Base-by-base conservation (phyloP, 2,888 invertebrate species). In the Theodoxus fluviatilis region DNA sequence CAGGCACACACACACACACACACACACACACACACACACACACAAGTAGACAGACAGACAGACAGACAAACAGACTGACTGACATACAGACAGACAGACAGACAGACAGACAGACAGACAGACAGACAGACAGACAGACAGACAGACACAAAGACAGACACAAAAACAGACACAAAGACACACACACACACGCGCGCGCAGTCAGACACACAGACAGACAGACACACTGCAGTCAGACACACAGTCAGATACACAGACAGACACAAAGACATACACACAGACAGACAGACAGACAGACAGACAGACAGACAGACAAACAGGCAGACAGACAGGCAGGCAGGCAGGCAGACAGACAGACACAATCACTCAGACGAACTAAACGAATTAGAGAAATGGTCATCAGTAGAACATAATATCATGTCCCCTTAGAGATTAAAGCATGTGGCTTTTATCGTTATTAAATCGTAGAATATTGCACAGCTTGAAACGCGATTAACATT, bases 21-120 rank as follows among this genome's bases (percentile, higher is more conserved):
- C 43, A 43, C 43, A 43, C 43, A 43, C 43, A 43, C 43, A 43
- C 43, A 43, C 43, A 43, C 43, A 43, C 43, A 43, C 43, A 43
- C 43, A 43, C 43, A 43, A 12, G 43, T 15, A 43, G 9, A 43
- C 43, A 43, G 9, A 43, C 43, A 43, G 9, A 43, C 15, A 15
- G 9, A 43, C 43, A 43, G 9, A 43, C 43, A 43, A 7, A 52
- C 52, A 52, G 22, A 2, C 52, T 1, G 22, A n/a, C 52, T 7
- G 22, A 52, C 52, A 52, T 1, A 52, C 52, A 52, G 22, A 52
- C 52, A 52, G 22, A 52, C 52, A 2, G 22, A 52, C 52, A 2
- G 22, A 43, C 43, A 43, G 43, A 43, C 43, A 43, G 7, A 12
- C 43, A 43, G 7, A 43, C 9, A 7, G 43, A 12, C 9, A 43